Conservation (phyloP, 2,888 invertebrate genomes). For the Gari tellinella region DNA sequence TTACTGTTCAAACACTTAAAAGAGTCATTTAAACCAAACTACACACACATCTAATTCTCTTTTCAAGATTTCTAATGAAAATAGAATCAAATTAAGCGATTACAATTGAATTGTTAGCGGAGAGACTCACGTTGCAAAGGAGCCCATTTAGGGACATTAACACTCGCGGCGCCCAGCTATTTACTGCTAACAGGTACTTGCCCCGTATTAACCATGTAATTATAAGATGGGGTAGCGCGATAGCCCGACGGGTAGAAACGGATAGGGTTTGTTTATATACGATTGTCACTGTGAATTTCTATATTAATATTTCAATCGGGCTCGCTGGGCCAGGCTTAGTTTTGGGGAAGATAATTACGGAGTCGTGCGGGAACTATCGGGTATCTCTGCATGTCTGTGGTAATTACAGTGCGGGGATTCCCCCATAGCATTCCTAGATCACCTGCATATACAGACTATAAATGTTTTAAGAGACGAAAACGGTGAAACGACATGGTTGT, state of each 20-base stretch:
- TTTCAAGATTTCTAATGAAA: slow-evolving; percentile 45
- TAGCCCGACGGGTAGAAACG: slow-evolving; percentile 34
- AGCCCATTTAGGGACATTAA: slow-evolving; percentile 10
- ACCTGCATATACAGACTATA: too few relatives aligned
- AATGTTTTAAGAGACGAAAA: too few relatives aligned
- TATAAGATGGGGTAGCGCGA: slow-evolving; percentile 22
- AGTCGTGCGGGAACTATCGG: too few relatives aligned
- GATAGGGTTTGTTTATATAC: slow-evolving; percentile 44
- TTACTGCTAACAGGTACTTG: too few relatives aligned
- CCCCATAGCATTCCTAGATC: too few relatives aligned
- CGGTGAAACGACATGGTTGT: too few relatives aligned
- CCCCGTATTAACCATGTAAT: slow-evolving; percentile 25
- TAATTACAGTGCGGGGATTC: too few relatives aligned
- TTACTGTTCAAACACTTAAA: slow-evolving; percentile 6
- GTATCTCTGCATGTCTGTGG: too few relatives aligned
- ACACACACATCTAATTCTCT: slow-evolving; percentile 37
- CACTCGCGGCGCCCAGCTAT: slow-evolving; percentile 10
- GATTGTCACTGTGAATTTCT: slow-evolving; percentile 33
- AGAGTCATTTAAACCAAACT: slow-evolving; percentile 28
- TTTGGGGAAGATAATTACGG: too few relatives aligned
- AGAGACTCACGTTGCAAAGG: slow-evolving; percentile 14
- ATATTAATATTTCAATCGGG: slow-evolving; percentile 23
- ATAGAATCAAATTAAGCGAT: slow-evolving; percentile 41
- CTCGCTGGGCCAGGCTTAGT: too few relatives aligned
- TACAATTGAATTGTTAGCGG: slow-evolving; percentile 26